Conservation (phyloP, 2,888 invertebrate genomes). For the Marasmarcha lunaedactyla region DNA sequence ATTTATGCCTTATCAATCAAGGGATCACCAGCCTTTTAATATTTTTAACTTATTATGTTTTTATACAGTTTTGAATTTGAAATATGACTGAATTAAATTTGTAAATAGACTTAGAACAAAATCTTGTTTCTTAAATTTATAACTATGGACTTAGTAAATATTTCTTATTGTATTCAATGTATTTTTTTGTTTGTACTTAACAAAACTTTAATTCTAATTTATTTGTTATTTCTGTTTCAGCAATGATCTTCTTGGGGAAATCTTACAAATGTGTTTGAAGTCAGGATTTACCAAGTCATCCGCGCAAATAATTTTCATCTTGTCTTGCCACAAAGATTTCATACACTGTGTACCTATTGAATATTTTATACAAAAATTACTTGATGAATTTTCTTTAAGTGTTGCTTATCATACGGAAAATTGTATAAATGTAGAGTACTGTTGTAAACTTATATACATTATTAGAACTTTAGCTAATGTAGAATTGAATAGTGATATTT, state of each 20-base stretch:
- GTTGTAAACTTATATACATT: slow-evolving; percentile 25
- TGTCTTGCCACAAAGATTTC: slow-evolving; percentile 42
- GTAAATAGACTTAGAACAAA: background rate
- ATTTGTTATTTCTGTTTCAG: slow-evolving; percentile 25
- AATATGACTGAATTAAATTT: too few species aligned
- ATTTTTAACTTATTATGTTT: too few species aligned
- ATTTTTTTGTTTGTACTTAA: background rate
- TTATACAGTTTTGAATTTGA: too few species aligned
- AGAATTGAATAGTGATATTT: slow-evolving; percentile 16
- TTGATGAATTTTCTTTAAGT: slow-evolving; percentile 19
- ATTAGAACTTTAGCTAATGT: slow-evolving; percentile 40
- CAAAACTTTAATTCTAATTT: background rate
- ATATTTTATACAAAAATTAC: slow-evolving; percentile 21
- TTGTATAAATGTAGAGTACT: slow-evolving; percentile 12
- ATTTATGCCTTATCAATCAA: too few species aligned
- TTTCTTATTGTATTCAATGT: background rate
- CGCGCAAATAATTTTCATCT: slow-evolving; percentile 30
- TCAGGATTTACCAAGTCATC: slow-evolving; percentile 18
- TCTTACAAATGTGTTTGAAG: slow-evolving; percentile 22
- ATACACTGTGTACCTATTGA: slow-evolving; percentile 16
- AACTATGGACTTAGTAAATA: background rate
- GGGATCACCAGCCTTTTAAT: too few species aligned
- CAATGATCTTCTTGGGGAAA: slow-evolving; percentile 24
- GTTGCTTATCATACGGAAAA: slow-evolving; percentile 19
- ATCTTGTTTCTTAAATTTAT: background rate